Evolutionary conservation across 2,797 vertebrate species (phyloP), one percentile per base, ranked within the genome.

Genomic region (Pogoniulus pusillus): DNA sequence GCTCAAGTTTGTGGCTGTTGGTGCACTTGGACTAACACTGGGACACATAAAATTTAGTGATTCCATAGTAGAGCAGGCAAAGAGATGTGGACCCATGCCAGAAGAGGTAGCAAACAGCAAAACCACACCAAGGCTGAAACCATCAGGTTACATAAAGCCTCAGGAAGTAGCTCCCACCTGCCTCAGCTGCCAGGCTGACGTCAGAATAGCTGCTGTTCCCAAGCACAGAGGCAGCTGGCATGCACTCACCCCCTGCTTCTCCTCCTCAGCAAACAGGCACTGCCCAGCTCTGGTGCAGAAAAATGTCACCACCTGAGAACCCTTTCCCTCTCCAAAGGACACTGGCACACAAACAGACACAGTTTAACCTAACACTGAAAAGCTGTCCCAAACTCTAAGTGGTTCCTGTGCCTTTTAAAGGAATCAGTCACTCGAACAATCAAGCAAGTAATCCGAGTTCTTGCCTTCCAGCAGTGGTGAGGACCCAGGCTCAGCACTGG

Each of bases 51-150:
- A 82, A 62, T 47, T 19, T 65, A 19, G 34, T 19, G 64, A 39
- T 41, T 12, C 0, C 1, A 43, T 17, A 58, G 12, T 39, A 45
- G 1, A 29, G 34, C 6, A 57, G n/a, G 72, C 4, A 1, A 26
- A 66, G 12, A 82, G 41, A 73, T 27, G n/a, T 30, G 27, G 77
- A 57, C 32, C 37, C 13, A 7, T 18, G 27, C 16, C 66, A 88
- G 23, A 70, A 80, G 45, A 87, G 19, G 15, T 19, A 9, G 43
- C 30, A 64, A 74, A 55, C 26, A 43, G 35, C 5, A 4, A 11
- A 29, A 59, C 70, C 54, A 7, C 20, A 59, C 16, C 37, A 70
- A 79, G 62, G 47, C 17, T 32, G n/a, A 63, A 85, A n/a, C 12
- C 55, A 24, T n/a, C 20, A 57, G 16, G 16, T 54, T 39, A 80